These are phyloP conservation scores for Amazonetta brasiliensis DNA, from an alignment of 2,797 vertebrate genomes.

Conservation along the genomic window DNA sequence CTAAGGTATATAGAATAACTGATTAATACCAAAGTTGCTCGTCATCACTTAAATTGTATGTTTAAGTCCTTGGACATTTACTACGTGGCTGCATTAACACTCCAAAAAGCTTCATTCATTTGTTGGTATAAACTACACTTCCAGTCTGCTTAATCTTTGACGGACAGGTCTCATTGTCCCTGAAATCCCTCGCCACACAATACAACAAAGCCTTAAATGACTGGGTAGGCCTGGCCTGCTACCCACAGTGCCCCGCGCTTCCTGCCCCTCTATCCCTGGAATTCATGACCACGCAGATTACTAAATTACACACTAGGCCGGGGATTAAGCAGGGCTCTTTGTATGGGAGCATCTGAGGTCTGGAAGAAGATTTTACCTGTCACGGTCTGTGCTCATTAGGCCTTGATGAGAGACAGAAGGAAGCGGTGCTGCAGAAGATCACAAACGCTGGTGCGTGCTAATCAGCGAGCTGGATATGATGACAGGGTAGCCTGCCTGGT, in stretches of 20 bases:
- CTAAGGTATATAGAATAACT: slow-evolving; percentile 76
- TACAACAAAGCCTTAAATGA: slow-evolving; percentile 87
- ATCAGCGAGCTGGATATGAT: slow-evolving; percentile 78
- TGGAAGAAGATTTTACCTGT: slow-evolving; percentile 93
- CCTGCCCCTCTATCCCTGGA: slow-evolving; percentile 88
- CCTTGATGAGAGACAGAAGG: slow-evolving; percentile 83
- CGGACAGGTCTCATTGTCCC: slow-evolving; percentile 88
- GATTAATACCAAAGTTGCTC: slow-evolving; percentile 70
- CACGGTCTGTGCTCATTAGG: slow-evolving; percentile 88
- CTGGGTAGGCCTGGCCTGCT: slow-evolving; percentile 82
- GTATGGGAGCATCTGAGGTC: slow-evolving; percentile 84
- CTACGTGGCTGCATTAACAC: slow-evolving; percentile 78
- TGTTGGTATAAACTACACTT: slow-evolving; percentile 82
- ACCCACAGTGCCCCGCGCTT: slow-evolving; percentile 86
- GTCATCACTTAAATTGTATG: slow-evolving; percentile 81
- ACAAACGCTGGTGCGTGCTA: slow-evolving; percentile 77
- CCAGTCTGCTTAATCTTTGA: slow-evolving; percentile 91
- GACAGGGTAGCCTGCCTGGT: slow-evolving; percentile 71
- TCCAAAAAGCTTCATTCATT: slow-evolving; percentile 77
- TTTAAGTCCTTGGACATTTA: slow-evolving; percentile 74
- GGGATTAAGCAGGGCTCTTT: slow-evolving; percentile 88
- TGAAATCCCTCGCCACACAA: slow-evolving; percentile 89
- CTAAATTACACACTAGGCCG: slow-evolving; percentile 83
- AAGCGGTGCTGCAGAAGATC: slow-evolving; percentile 79
- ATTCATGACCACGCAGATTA: slow-evolving; percentile 94